Evolutionary conservation across 1,140 invertebrate genomes (phyloP).

Genomic region (Aphaenogaster rudis): DNA sequence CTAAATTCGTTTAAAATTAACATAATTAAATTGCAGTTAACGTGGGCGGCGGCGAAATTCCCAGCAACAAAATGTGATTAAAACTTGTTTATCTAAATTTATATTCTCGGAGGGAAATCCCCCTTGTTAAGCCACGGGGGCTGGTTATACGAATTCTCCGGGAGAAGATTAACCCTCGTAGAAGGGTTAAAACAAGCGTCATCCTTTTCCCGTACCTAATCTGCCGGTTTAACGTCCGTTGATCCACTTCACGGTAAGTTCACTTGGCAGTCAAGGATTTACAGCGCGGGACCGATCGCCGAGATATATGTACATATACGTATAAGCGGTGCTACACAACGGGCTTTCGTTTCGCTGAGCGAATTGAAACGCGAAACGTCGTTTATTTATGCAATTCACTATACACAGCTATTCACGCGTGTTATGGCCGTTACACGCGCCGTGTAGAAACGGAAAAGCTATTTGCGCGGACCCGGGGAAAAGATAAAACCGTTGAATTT

Average conservation of each 20-base stretch:
- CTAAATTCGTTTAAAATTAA: conserved; percentile 48
- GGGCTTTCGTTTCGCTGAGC: conserved; percentile 2
- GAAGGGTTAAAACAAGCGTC: conserved; percentile 57
- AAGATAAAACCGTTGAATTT: conserved; percentile 56
- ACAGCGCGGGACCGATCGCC: not conserved
- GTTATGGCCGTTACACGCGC: conserved; percentile 51
- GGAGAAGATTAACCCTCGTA: conserved; percentile 49
- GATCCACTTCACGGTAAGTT: conserved; percentile 53
- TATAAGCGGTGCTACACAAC: not conserved
- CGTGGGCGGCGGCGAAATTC: conserved; percentile 25
- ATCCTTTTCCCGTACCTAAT: conserved; percentile 52
- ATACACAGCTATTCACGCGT: conserved; percentile 20
- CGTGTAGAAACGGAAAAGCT: conserved; percentile 41
- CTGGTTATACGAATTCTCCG: conserved; percentile 63
- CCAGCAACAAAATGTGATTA: conserved; percentile 24
- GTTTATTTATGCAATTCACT: conserved; percentile 56
- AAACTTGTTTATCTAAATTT: conserved; percentile 58
- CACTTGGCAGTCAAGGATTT: conserved; percentile 58
- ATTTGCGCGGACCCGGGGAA: conserved; percentile 22
- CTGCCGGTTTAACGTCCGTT: conserved; percentile 24
- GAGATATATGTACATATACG: not conserved
- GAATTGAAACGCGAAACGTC: conserved; percentile 51
- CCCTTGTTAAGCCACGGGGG: conserved; percentile 32
- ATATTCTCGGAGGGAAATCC: conserved; percentile 33
- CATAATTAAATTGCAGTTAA: conserved; percentile 58